Evolutionary conservation across 2,113 vertebrate genomes (phyloP), one percentile per base, ranked within the genome.

Genomic region (Pycnonotus jocosus): DNA sequence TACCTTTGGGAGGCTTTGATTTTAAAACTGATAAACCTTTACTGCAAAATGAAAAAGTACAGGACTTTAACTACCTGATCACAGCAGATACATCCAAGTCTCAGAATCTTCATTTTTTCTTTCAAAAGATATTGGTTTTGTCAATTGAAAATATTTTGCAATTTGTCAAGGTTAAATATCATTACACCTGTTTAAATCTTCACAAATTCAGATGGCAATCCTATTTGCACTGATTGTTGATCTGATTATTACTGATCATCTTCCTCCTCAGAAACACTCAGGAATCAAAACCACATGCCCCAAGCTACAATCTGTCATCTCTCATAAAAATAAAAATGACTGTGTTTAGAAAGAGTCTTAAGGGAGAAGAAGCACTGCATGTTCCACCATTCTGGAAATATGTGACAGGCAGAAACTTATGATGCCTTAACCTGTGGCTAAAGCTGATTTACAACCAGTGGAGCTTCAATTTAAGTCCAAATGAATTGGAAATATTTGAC

Each of bases 391-490:
- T 88, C 76, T 88, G 68, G 60, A 64, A 96, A 72, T 60, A 89
- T 17, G 23, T 82, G 79, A 84, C 88, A 88, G 51, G 27, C 64
- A 92, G 76, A 93, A 94, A 86, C 15, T 80, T 48, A 66, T 6
- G 64, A 81, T 74, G 60, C 27, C 69, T 66, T 84, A 82, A 37
- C 44, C 64, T 86, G 69, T 86, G 68, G 64, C 51, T 90, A 68
- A 92, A 92, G 76, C 31, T 74, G 90, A 88, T 94, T 95, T 93
- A 86, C 80, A 90, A 81, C 44, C 60, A 81, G 69, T 53, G 88
- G 80, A 95, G 65, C 72, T 94, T 95, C 66, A 79, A 44, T 88
- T 93, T 86, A 61, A 60, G 84, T 95, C 40, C 53, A 93, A 79
- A 88, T 81, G 44, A 95, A 92, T 27, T 10, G 25, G 37, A 77